A percentile compares a stretch with the other conserved stretches of the same genome.
These are phyloP conservation scores for Pampus argenteus DNA, from an alignment of 2,797 vertebrate genomes.

Conservation along the genomic window DNA sequence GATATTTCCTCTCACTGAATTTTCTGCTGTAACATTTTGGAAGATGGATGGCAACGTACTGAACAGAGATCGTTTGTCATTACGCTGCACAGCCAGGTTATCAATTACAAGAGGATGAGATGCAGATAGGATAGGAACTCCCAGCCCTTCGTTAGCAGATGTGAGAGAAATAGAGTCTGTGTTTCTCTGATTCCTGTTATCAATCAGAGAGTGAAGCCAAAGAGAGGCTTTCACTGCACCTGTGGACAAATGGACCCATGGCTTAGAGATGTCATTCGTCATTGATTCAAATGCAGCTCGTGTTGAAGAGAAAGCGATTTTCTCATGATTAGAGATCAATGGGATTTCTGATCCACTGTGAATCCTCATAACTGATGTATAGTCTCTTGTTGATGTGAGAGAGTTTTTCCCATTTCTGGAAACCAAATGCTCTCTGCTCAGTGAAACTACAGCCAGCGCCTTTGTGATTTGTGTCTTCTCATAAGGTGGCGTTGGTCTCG, in stretches of 20 bases:
- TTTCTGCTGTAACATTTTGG: constrained; percentile 43
- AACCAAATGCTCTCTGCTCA: constrained; percentile 25
- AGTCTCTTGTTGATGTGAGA: constrained; percentile 22
- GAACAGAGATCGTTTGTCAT: constrained; percentile 58
- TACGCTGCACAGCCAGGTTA: constrained; percentile 53
- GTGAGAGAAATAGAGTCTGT: constrained; percentile 63
- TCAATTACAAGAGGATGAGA: constrained; percentile 70
- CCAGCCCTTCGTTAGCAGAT: constrained; percentile 54
- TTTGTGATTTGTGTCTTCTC: constrained; percentile 44
- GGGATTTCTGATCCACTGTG: constrained; percentile 44
- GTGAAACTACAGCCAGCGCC: constrained; percentile 35
- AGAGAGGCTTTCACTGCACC: constrained; percentile 49
- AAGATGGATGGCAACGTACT: constrained; percentile 56
- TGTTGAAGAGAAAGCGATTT: constrained; percentile 48
- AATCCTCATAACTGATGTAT: constrained; percentile 33
- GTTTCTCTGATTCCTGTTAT: constrained; percentile 64
- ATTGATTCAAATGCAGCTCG: constrained; percentile 52
- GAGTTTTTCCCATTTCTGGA: constrained; percentile 41
- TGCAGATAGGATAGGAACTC: constrained; percentile 65
- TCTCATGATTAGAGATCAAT: constrained; percentile 65
- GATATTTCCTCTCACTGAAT: constrained; percentile 41
- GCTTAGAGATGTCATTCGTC: constrained; percentile 63
- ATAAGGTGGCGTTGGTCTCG: constrained; percentile 34
- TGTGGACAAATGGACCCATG: constrained; percentile 57
- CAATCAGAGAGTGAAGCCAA: constrained; percentile 62